Conservation (phyloP, 2,113 vertebrate species). For the Clupea harengus region DNA sequence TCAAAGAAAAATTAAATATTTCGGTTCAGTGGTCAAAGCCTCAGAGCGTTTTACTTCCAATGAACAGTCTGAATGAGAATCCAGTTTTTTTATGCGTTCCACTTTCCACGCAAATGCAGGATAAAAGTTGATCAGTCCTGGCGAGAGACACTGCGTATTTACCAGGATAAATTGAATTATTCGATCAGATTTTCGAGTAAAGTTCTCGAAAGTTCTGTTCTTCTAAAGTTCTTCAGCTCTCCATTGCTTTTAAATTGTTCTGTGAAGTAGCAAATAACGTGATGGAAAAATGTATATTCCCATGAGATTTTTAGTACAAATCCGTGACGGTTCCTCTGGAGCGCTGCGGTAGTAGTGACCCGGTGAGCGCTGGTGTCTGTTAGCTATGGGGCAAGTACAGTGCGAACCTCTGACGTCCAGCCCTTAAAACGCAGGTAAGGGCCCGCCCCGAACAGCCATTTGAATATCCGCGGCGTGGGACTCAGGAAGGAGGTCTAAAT, state of each 20-base stretch:
- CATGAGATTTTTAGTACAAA: neutral
- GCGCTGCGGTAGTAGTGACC: constrained; percentile 26
- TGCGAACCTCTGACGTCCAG: constrained; percentile 33
- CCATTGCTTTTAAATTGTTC: neutral
- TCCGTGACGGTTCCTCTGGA: constrained; percentile 36
- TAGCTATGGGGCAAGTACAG: constrained; percentile 50
- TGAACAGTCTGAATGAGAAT: constrained; percentile 11
- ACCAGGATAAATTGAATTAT: neutral
- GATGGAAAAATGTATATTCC: constrained; percentile 3
- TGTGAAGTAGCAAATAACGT: neutral
- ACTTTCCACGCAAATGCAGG: neutral
- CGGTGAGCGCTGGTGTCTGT: constrained; percentile 28
- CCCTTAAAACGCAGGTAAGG: constrained; percentile 63
- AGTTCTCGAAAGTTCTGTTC: neutral
- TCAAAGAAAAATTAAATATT: neutral
- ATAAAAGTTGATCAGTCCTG: neutral
- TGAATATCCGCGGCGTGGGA: constrained; percentile 58
- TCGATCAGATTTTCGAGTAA: neutral
- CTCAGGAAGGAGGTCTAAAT: constrained; percentile 65
- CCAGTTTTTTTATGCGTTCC: neutral
- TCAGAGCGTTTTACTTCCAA: constrained; percentile 15
- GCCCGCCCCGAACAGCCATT: constrained; percentile 60
- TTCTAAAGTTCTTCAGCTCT: neutral
- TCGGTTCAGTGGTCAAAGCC: neutral
- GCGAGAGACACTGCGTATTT: neutral